Evolutionary conservation across 2,797 vertebrate genomes (phyloP).

Genomic region (Peromyscus eremicus): DNA sequence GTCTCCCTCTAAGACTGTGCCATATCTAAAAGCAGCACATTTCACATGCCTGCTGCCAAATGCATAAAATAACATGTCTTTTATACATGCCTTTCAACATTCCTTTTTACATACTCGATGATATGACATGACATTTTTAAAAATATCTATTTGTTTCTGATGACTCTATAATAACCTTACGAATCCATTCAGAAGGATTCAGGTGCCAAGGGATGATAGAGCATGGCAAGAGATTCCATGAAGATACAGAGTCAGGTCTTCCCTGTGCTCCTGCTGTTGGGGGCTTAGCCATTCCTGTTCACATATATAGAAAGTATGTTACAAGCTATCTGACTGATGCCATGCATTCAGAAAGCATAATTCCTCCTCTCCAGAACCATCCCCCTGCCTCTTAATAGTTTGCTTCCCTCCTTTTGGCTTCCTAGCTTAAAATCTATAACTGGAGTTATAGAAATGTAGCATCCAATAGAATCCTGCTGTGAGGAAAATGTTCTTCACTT

Average conservation of each 20-base stretch:
- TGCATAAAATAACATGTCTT: neutral
- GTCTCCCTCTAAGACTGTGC: constrained; percentile 16
- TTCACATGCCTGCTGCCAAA: neutral
- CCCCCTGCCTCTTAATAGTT: too few species aligned
- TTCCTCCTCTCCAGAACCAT: neutral
- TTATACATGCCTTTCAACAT: neutral
- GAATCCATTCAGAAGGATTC: neutral
- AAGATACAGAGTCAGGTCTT: neutral
- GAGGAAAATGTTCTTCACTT: neutral
- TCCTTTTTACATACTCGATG: neutral
- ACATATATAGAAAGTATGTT: neutral
- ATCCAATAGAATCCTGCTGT: neutral
- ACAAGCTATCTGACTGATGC: neutral
- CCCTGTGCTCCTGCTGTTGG: neutral
- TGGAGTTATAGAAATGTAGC: neutral
- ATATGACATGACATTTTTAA: neutral
- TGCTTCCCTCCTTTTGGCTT: neutral
- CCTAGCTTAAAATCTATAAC: neutral
- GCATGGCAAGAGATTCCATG: neutral
- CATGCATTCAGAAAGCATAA: neutral
- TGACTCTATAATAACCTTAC: neutral
- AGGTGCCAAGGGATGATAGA: neutral
- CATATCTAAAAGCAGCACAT: neutral
- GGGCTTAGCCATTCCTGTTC: neutral
- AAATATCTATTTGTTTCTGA: neutral